phyloP scores from a whole-genome alignment of 1,140 invertebrate genomes.

The Muscidifurax raptorellus region DNA sequence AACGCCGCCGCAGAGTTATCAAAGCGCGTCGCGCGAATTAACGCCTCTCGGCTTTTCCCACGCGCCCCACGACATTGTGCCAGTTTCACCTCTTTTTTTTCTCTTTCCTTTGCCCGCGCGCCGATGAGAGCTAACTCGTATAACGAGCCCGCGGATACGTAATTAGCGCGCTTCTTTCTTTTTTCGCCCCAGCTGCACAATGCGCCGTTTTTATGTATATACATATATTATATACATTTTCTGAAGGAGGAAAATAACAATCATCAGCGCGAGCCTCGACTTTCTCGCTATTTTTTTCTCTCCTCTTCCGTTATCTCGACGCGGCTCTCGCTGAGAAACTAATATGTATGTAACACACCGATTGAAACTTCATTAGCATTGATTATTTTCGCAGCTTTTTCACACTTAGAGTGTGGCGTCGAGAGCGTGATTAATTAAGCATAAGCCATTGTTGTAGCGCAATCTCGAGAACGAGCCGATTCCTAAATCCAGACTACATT shows the following conservation, averaged over 20 bases:
- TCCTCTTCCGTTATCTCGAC: not conserved
- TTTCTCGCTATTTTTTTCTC: not conserved
- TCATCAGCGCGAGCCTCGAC: not conserved
- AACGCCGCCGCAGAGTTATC: not conserved
- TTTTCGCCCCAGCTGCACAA: not conserved
- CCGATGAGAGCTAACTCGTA: not conserved
- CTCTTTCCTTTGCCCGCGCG: not conserved
- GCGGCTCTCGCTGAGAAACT: not conserved
- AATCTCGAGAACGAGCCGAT: no score
- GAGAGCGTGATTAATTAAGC: no score
- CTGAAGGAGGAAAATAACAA: not conserved
- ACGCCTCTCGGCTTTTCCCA: not conserved
- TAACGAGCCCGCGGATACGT: not conserved
- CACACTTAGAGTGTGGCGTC: no score
- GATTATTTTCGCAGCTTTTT: not conserved
- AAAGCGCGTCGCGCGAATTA: not conserved
- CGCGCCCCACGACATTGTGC: slow-evolving; percentile 20
- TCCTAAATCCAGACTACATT: no score
- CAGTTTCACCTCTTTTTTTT: slow-evolving; percentile 33
- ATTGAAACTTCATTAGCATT: no score
- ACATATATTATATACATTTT: slow-evolving; percentile 1
- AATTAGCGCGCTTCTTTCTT: slow-evolving; percentile 40
- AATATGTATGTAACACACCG: no score
- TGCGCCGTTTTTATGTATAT: not conserved
- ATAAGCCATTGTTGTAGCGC: no score